Evolutionary conservation across 1,140 invertebrate genomes (phyloP).

Genomic region (Drosophila kikkawai): DNA sequence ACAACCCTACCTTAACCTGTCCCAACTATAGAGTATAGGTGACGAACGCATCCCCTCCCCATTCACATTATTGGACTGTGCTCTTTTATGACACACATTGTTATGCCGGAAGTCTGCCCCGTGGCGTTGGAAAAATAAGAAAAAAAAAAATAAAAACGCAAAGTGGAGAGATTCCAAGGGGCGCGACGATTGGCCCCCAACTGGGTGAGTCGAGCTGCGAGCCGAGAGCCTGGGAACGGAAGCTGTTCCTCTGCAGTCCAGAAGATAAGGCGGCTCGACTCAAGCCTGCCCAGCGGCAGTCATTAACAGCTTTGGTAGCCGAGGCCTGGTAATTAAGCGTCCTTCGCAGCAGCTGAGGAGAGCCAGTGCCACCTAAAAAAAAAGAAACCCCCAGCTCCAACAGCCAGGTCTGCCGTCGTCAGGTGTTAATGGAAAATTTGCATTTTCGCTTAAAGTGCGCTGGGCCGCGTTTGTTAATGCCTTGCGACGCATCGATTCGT

Average conservation of each 20-base stretch:
- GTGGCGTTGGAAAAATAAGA: constrained; percentile 44
- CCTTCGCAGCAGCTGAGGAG: constrained; percentile 14
- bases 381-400: not conserved
- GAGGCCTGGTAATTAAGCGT: constrained; percentile 61
- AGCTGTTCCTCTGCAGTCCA: constrained; percentile 54
- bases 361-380: not conserved
- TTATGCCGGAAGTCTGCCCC: constrained; percentile 74
- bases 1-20: not conserved
- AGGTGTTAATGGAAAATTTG: constrained; percentile 68
- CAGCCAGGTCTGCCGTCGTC: not conserved
- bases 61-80: not conserved
- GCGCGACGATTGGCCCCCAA: constrained; percentile 8
- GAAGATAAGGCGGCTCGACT: constrained; percentile 14
- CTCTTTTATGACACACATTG: constrained; percentile 74
- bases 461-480: constrained; percentile 16
- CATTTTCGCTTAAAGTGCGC: constrained; percentile 51
- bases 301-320: constrained; percentile 62
- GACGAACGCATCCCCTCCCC: not conserved
- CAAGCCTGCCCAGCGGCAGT: constrained; percentile 44
- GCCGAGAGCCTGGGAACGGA: constrained; percentile 70
- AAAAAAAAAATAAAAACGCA: not conserved
- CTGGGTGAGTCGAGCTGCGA: constrained; percentile 15
- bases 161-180: constrained; percentile 4
- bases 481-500: constrained; percentile 55
- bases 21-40: not conserved